Base-by-base conservation (phyloP, 2,797 vertebrate genomes). In the Anomalospiza imberbis region DNA sequence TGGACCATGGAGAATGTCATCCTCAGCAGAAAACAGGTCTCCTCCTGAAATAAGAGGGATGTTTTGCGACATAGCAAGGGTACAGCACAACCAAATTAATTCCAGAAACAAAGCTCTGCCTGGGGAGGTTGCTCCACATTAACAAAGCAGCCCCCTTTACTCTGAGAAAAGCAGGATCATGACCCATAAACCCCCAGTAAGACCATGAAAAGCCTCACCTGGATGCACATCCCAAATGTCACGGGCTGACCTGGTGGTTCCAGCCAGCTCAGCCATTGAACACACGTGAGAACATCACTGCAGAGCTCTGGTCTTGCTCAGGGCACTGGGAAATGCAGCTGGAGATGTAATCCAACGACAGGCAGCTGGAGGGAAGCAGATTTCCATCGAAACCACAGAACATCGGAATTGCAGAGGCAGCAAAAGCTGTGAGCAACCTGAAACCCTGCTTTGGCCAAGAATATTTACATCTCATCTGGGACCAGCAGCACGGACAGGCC, bases 361-460 rank as follows among this genome's bases (percentile, higher is more conserved):
- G 84, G 26, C 95, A 96, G 95, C 94, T 96, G 96, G 96, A 96
- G 95, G 96, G 96, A 89, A 79, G 94, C 94, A 96, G 84, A 96
- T 92, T 91, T 54, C 96, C 91, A 94, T 20, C 32, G 0, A 62
- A 96, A 88, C 67, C 91, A 62, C 80, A 44, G 10, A 47, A 4
- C 0, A 0, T 11, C 1, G 3, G 63, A 77, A 85, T 3, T 68
- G 85, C 88, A 88, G 88, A 68, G 44, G 61, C 55, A 88, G 94
- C 73, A 58, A 87, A 95, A 92, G 60, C 91, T 76, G 71, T 1
- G 65, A 84, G 73, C 62, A 58, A 19, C 60, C 70, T 34, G 65
- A 76, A 63, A 45, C 58, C 31, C 76, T 53, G 42, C 88, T 38
- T 9, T 15, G 34, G 88, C 70, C 65, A 65, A 51, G 66, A 68